phyloP scores from a whole-genome alignment of 2,113 vertebrate species.

The Phylloscopus trochiloides region DNA sequence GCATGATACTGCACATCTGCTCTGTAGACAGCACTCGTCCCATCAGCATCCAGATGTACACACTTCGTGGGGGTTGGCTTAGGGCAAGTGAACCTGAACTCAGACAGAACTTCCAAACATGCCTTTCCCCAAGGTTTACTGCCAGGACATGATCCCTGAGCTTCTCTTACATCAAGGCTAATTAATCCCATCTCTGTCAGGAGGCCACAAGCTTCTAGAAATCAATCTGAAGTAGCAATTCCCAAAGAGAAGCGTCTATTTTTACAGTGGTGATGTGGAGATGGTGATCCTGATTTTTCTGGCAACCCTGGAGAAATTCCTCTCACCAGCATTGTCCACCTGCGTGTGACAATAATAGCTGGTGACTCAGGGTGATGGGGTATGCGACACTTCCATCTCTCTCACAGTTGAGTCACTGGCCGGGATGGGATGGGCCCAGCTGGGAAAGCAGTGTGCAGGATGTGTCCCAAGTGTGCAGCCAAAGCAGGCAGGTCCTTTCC shows the following conservation, averaged over 20 bases:
- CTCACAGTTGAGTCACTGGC: conserved; percentile 32
- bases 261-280: background rate
- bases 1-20: background rate
- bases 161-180: background rate
- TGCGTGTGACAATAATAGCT: background rate
- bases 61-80: background rate
- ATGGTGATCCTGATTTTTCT: conserved; percentile 3
- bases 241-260: background rate
- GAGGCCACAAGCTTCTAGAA: background rate
- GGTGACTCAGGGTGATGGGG: conserved; percentile 18
- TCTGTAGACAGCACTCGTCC: accelerated
- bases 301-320: conserved; percentile 28
- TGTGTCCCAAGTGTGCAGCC: conserved; percentile 28
- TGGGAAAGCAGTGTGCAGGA: conserved; percentile 58
- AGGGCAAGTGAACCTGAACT: background rate
- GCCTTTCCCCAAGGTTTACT: background rate
- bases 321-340: conserved; percentile 8
- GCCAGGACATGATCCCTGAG: background rate
- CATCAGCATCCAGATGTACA: background rate
- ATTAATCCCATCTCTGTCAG: background rate
- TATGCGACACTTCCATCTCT: conserved; percentile 32
- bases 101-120: background rate
- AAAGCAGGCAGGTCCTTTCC: background rate
- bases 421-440: conserved; percentile 47
- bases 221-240: background rate